A percentile compares a stretch with the other conserved stretches of the same genome.
Evolutionary conservation across 64 coral and sea anemone genomes (phyloP).

Genomic region (Pachyseris speciosa): DNA sequence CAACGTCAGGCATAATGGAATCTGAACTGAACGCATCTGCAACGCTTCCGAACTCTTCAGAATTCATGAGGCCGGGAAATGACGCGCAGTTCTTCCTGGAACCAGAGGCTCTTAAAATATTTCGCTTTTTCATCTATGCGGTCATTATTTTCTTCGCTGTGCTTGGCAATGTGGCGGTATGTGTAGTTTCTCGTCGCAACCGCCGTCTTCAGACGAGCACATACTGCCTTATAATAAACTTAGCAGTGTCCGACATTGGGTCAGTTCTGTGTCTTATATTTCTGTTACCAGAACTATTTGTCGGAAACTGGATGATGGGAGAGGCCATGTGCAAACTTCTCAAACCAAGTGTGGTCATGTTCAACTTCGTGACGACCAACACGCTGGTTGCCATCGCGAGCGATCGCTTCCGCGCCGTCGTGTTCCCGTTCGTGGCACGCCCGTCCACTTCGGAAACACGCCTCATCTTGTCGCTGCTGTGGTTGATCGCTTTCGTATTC

Average conservation of each 20-base stretch:
- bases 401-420: constrained; percentile 85
- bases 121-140: constrained; percentile 63
- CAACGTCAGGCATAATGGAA: not conserved
- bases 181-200: constrained; percentile 65
- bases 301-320: constrained; percentile 71
- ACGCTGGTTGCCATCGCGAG: constrained; percentile 86
- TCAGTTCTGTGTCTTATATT: constrained; percentile 72
- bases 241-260: constrained; percentile 73
- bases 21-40: constrained; percentile 2
- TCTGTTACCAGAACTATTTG: constrained; percentile 37
- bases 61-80: not conserved
- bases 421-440: constrained; percentile 81
- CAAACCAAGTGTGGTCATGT: constrained; percentile 84
- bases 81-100: not conserved
- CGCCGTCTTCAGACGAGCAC: constrained; percentile 77
- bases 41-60: not conserved
- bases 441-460: constrained; percentile 71
- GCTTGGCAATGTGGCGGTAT: constrained; percentile 75
- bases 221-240: constrained; percentile 81
- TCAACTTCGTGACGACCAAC: constrained; percentile 89
- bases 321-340: constrained; percentile 82
- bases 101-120: not conserved
- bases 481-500: constrained; percentile 77
- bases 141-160: constrained; percentile 67
- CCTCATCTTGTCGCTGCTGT: constrained; percentile 53